Evolutionary conservation across 2,797 vertebrate species (phyloP), one percentile per base, ranked within the genome.

Genomic region (Margarornis squamiger): DNA sequence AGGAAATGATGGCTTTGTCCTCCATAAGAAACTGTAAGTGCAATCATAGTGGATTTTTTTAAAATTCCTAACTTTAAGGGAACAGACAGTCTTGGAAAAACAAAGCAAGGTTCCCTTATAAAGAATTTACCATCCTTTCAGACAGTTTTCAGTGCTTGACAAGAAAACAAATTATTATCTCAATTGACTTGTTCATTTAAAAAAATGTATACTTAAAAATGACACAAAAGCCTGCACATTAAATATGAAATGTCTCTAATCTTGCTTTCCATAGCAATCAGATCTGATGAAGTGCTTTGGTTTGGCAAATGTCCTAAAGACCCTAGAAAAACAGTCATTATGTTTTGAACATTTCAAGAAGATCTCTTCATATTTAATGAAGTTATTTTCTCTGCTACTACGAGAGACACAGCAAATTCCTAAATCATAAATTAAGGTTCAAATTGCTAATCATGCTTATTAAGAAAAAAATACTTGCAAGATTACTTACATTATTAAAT

Each of bases 231-330:
- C 30, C 73, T 88, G 10, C 24, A 45, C 30, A 38, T 58, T 74
- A 76, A 88, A 82, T 62, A 82, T 30, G 34, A 92, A 93, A 86
- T 16, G n/a, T 67, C 86, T 77, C 55, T 63, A 86, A 90, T 82
- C 73, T 88, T 81, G 59, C 45, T 84, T 96, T 77, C 67, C 63
- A 48, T 48, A 11, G 82, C 67, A 96, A 61, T 90, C 74, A 85
- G 55, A 76, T 79, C 58, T 19, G 18, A 88, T 88, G 38, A 94
- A 95, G 45, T 88, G 77, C 67, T 93, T 93, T 85, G 71, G 38
- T 93, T 96, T 93, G 71, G 67, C 67, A 92, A 96, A 86, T 65
- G 71, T 92, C 92, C 87, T 90, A 79, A 93, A 92, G 83, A 88
- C 67, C 55, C 71, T 79, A 92, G 38, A 93, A 73, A 93, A 66